Conservation (phyloP, 1,140 invertebrate species). For the Oncopodura yosiiana region DNA sequence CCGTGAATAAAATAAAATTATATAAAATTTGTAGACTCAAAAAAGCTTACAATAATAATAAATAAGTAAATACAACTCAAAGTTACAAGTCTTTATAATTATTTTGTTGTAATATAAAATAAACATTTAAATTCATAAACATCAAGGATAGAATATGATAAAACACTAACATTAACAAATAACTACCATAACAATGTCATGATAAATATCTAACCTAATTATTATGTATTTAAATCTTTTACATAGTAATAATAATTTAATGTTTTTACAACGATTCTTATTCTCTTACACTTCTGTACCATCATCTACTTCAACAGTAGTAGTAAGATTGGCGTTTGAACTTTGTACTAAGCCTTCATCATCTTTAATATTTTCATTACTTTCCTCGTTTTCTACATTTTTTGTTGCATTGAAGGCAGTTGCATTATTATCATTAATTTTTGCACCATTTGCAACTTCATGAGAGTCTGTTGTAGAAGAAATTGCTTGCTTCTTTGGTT, state of each 20-base stretch:
- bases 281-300: slow-evolving; percentile 37
- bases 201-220: not conserved
- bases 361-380: slow-evolving; percentile 15
- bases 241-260: no score
- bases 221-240: not conserved
- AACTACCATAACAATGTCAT: not conserved
- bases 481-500: slow-evolving; percentile 35
- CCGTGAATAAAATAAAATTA: not conserved
- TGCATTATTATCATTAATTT: no score
- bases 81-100: no score
- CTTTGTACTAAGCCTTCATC: slow-evolving; percentile 24
- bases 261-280: no score
- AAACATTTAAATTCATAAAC: not conserved
- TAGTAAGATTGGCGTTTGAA: slow-evolving; percentile 14
- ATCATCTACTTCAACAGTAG: slow-evolving; percentile 36
- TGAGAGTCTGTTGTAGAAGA: no score
- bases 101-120: not conserved
- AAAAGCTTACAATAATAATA: not conserved
- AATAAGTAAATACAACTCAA: not conserved
- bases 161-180: not conserved
- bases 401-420: no score
- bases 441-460: not conserved
- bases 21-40: not conserved
- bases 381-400: not conserved
- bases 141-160: not conserved